phyloP scores from a whole-genome alignment of 2,113 vertebrate species.

The Xenus cinereus region DNA sequence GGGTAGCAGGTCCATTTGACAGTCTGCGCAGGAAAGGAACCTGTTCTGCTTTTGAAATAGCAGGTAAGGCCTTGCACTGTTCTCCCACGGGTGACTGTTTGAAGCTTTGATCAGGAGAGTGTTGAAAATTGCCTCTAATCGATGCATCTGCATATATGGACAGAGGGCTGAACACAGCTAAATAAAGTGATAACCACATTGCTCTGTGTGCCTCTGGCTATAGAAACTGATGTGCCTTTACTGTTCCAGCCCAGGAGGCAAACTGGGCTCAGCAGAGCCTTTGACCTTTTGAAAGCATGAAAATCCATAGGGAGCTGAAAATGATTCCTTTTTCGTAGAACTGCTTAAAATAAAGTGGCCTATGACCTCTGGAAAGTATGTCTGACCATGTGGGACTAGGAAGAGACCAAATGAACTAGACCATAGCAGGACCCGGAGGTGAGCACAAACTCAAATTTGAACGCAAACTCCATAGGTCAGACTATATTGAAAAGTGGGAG shows the following conservation, averaged over 20 bases:
- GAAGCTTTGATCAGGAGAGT: neutral
- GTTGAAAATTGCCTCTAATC: neutral
- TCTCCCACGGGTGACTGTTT: neutral
- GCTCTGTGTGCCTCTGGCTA: neutral
- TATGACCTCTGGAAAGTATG: constrained; percentile 11
- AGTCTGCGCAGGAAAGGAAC: neutral
- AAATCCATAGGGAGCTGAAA: constrained; percentile 41
- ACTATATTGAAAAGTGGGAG: neutral
- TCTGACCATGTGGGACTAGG: constrained; percentile 34
- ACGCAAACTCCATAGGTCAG: neutral
- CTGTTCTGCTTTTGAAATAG: neutral
- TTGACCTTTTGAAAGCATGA: constrained; percentile 34
- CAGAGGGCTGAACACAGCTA: neutral
- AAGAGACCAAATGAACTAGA: neutral
- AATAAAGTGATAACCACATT: neutral
- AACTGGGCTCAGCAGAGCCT: constrained; percentile 19
- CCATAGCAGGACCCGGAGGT: neutral
- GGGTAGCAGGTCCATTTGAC: neutral
- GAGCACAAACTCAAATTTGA: neutral
- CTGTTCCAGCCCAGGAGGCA: constrained; percentile 13
- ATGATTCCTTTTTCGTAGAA: neutral
- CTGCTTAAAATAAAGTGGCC: constrained; percentile 42
- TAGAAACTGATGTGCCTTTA: neutral
- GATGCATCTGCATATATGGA: rapidly evolving
- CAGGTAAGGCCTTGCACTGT: neutral